Base-by-base conservation (phyloP, 2,888 invertebrate species). In the Torymus aiolomorphi region DNA sequence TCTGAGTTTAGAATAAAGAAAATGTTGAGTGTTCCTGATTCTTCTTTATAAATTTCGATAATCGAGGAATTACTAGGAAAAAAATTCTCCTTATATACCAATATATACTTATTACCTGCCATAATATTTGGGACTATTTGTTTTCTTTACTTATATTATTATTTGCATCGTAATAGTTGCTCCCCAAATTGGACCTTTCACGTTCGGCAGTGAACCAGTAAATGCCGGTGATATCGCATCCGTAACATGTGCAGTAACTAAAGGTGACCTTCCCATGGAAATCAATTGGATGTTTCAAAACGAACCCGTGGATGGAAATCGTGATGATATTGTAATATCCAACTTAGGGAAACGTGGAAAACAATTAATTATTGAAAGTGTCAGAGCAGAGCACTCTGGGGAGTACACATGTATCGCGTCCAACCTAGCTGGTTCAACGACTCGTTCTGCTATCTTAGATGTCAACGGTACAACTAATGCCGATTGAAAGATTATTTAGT, bases 181-280 rank as follows among this genome's bases (percentile, higher is more conserved):
- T 84, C 95, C 95, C 80, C 94, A 94, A 92, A 94, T 95, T 85
- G 92, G 93, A 85, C 94, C 94, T 61, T 94, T 95, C 87, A 93
- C 93, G 87, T 95, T 96, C 85, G 95, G 95, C 81, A 82, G 75
- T n/a, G 95, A 95, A 71, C 93, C 95, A 76, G 93, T 95, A 65
- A 95, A 96, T 87, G 94, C 95, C 79, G 96, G 96, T 5, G 95
- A 96, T 83, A 93, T 94, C 83, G 94, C 95, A 57, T 95, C 95
- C 77, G 92, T 95, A 2, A 93, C 93, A 73, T 96, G 96, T 89
- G 93, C 94, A 59, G 95, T 95, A 31, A 93, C 92, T 84, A 95
- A 95, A 89, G 96, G 96, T 52, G 96, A 97, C 89, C 90, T 94
- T 82, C 96, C 96, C 12, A 91, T 97, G 79, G 93, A 93, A 83